phyloP scores from a whole-genome alignment of 2,888 invertebrate species.

The Eupelmus urozonus region DNA sequence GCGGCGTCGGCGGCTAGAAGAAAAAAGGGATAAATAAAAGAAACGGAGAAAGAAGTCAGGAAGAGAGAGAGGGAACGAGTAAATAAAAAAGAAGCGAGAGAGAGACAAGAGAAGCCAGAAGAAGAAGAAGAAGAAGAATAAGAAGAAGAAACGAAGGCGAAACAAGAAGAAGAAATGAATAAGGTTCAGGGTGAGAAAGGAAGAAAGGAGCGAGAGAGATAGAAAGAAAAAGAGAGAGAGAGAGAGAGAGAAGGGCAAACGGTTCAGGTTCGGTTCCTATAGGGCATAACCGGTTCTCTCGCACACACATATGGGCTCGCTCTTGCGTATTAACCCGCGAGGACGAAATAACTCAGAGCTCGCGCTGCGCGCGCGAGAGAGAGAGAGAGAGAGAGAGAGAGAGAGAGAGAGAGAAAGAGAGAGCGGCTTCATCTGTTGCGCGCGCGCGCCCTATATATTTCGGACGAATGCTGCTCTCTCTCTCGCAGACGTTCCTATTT shows the following conservation, averaged over 20 bases:
- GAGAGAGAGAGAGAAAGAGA: conserved; percentile 37
- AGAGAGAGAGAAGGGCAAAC: conserved; percentile 33
- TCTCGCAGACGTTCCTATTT: conserved; percentile 59
- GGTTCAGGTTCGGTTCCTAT: conserved; percentile 52
- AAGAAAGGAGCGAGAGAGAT: conserved; percentile 55
- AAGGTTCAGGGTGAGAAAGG: conserved; percentile 58
- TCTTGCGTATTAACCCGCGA: conserved; percentile 41
- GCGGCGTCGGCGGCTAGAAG: conserved; percentile 6
- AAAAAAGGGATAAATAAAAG: conserved; percentile 39
- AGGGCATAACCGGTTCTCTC: conserved; percentile 62
- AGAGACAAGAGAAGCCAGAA: conserved; percentile 33
- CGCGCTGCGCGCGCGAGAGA: no score
- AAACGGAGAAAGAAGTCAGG: conserved; percentile 56
- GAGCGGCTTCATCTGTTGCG: conserved; percentile 60
- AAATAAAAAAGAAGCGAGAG: conserved; percentile 59
- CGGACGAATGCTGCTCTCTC: conserved; percentile 34
- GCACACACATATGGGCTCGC: conserved; percentile 28
- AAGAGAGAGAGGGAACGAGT: conserved; percentile 46
- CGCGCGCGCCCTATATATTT: conserved; percentile 65
- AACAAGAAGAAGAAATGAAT: conserved; percentile 61
- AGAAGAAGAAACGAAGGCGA: neutral
- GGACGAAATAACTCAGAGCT: conserved; percentile 64
- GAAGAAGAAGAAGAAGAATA: neutral
- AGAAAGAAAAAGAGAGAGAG: conserved; percentile 33
- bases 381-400: conserved; percentile 34